phyloP scores from a whole-genome alignment of 2,797 vertebrate species.

The Paramormyrops hopkinsi region DNA sequence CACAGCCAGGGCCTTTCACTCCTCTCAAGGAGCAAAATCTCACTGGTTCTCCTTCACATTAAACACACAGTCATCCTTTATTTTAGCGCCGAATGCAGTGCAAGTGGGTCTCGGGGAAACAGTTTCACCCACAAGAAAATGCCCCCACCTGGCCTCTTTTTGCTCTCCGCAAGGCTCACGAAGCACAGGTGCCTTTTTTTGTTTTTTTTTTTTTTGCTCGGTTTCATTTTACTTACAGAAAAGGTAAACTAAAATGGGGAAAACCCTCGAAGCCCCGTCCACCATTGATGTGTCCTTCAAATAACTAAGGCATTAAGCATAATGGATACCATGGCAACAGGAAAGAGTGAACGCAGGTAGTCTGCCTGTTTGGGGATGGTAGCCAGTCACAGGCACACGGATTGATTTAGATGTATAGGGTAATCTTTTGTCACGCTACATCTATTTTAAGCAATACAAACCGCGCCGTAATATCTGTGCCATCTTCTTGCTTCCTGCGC shows the following conservation, averaged over 20 bases:
- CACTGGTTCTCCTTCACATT: not conserved
- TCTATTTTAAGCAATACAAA: not conserved
- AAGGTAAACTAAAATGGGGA: not conserved
- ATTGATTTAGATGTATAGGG: constrained; percentile 7
- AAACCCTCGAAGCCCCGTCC: not conserved
- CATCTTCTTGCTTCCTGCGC: not conserved
- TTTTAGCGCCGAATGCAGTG: not conserved
- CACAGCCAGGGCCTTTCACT: not conserved
- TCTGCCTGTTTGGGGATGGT: not conserved
- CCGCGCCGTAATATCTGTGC: not conserved
- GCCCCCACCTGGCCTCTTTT: not conserved
- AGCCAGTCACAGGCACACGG: not conserved
- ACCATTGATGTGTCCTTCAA: constrained; percentile 6
- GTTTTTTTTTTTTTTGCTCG: not conserved
- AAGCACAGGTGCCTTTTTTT: not conserved
- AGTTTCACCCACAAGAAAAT: not conserved
- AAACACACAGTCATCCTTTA: not conserved
- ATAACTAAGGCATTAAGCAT: constrained; percentile 13
- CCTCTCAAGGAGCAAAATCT: not conserved
- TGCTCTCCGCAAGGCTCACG: not conserved
- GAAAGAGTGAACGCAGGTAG: not conserved
- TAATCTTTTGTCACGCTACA: constrained; percentile 4
- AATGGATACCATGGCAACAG: constrained; percentile 22
- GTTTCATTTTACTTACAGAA: not conserved
- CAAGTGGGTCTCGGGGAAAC: not conserved